These are phyloP conservation scores for Thymelicus lineola DNA, from an alignment of 2,888 invertebrate genomes.

Conservation along the genomic window DNA sequence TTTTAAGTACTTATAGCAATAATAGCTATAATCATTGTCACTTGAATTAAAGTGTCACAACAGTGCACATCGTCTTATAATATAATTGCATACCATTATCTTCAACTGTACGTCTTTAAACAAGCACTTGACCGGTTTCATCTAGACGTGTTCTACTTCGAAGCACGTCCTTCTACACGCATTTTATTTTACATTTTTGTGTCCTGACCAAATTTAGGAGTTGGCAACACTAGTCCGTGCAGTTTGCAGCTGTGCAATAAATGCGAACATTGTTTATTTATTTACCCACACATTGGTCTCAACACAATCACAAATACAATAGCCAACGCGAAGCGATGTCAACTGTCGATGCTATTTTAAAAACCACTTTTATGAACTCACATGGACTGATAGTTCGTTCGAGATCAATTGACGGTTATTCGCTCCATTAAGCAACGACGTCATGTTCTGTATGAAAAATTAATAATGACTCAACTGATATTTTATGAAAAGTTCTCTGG, in stretches of 20 bases:
- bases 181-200: background rate
- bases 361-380: constrained; percentile 33
- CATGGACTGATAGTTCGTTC: constrained; percentile 16
- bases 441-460: constrained; percentile 7
- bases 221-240: background rate
- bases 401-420: constrained; percentile 29
- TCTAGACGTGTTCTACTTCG: background rate
- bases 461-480: background rate
- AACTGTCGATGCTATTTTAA: constrained; percentile 26
- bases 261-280: constrained; percentile 29
- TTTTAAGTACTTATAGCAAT: no score
- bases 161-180: background rate
- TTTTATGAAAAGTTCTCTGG: background rate
- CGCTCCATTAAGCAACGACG: constrained; percentile 17
- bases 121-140: background rate
- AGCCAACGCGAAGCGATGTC: constrained; percentile 1
- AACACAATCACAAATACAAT: constrained; percentile 10
- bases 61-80: no score
- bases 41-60: no score
- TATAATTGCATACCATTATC: no score
- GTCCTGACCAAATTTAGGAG: background rate
- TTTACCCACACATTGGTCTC: constrained; percentile 20
- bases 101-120: background rate
- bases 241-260: constrained; percentile 19
- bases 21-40: no score